Percentiles rank a stretch among this genome's conserved stretches.
Conservation (phyloP, 2,797 vertebrate genomes). For the Momotus momota region DNA sequence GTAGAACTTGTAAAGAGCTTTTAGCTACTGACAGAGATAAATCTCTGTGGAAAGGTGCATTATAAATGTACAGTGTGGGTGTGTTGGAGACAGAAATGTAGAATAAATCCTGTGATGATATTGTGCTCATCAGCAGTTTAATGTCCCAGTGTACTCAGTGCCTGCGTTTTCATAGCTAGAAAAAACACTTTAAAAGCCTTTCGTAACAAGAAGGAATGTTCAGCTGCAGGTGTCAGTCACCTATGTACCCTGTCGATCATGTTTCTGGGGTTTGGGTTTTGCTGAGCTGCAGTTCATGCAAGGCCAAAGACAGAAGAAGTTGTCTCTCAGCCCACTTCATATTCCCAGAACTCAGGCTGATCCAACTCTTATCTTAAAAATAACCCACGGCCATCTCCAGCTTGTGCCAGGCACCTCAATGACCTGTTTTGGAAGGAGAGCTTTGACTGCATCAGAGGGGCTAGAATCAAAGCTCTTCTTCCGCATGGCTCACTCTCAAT, state of each 20-base stretch:
- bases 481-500: fast-evolving
- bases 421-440: not conserved
- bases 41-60: not conserved
- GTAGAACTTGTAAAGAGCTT: not conserved
- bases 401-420: not conserved
- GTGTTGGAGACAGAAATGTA: not conserved
- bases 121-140: not conserved
- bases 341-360: not conserved
- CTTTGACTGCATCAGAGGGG: fast-evolving
- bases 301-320: not conserved
- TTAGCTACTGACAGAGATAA: not conserved
- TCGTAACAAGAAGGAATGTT: not conserved
- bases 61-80: not conserved
- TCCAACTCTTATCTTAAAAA: not conserved
- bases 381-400: not conserved
- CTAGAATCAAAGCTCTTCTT: not conserved
- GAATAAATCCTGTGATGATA: not conserved
- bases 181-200: not conserved
- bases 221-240: not conserved
- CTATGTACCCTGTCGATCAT: not conserved
- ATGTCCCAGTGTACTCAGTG: not conserved
- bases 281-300: not conserved
- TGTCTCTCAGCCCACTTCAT: fast-evolving
- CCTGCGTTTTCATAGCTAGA: not conserved
- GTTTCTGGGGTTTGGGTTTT: not conserved